Conservation (phyloP, 92 coral and sea anemone genomes). For the Diadumene lineata region DNA sequence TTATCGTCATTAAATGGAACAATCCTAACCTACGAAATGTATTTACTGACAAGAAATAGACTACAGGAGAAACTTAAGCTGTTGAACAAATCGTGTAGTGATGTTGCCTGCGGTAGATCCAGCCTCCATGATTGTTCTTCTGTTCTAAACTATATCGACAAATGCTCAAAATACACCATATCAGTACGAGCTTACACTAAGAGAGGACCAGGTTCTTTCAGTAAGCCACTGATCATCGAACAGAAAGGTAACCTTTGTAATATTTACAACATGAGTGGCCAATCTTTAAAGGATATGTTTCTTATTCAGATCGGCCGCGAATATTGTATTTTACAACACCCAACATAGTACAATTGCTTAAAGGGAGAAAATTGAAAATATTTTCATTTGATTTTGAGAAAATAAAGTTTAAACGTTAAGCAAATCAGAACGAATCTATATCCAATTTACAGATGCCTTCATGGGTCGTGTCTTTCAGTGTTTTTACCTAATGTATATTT, state of each 20-base stretch:
- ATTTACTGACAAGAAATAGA: neutral
- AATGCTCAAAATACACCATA: neutral
- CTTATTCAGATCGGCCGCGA: no score
- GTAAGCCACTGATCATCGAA: neutral
- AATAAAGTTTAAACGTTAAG: no score
- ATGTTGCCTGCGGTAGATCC: neutral
- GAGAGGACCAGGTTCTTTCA: neutral
- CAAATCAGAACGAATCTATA: no score
- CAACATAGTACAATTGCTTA: no score
- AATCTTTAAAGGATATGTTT: no score
- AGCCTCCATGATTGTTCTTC: neutral
- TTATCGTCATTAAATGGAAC: neutral
- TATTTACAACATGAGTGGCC: no score
- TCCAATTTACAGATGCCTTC: no score
- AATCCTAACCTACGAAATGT: neutral
- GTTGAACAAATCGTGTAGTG: neutral
- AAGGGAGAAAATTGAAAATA: no score
- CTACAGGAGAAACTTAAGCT: neutral
- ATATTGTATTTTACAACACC: no score
- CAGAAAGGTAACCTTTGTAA: neutral
- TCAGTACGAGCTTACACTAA: neutral
- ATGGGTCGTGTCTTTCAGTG: no score
- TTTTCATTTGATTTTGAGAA: no score
- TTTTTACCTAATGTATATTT: no score
- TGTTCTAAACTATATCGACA: neutral